Conservation (phyloP, 2,113 vertebrate species). For the Anguilla rostrata region DNA sequence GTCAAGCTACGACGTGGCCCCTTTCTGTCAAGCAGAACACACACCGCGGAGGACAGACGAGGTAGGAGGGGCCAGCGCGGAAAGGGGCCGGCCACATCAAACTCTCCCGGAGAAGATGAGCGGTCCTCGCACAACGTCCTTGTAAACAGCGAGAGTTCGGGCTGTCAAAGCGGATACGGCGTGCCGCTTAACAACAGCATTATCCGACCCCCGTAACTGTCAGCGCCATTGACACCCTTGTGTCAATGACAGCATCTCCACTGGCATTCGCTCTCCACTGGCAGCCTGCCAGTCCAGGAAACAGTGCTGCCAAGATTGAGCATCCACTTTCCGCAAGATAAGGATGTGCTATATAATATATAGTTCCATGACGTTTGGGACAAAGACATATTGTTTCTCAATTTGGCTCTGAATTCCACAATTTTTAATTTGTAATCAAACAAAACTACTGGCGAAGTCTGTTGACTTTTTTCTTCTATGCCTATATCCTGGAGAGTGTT, state of each 20-base stretch:
- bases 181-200: neutral
- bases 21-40: slow-evolving; percentile 1
- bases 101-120: neutral
- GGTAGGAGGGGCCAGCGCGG: neutral
- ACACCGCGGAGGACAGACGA: neutral
- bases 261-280: neutral
- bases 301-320: neutral
- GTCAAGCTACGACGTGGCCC: neutral
- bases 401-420: too few relatives aligned
- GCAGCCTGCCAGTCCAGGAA: slow-evolving; percentile 1
- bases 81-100: neutral
- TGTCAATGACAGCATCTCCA: neutral
- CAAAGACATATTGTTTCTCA: too few relatives aligned
- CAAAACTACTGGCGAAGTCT: too few relatives aligned
- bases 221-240: neutral
- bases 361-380: neutral
- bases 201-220: neutral
- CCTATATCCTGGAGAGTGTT: too few relatives aligned
- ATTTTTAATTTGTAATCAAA: too few relatives aligned
- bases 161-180: neutral
- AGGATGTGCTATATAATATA: neutral
- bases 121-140: neutral
- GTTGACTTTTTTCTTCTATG: too few relatives aligned
- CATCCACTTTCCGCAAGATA: neutral
- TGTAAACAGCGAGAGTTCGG: neutral